Evolutionary conservation across 2,113 vertebrate genomes (phyloP).

Genomic region (Sterrhoptilus dennistouni): DNA sequence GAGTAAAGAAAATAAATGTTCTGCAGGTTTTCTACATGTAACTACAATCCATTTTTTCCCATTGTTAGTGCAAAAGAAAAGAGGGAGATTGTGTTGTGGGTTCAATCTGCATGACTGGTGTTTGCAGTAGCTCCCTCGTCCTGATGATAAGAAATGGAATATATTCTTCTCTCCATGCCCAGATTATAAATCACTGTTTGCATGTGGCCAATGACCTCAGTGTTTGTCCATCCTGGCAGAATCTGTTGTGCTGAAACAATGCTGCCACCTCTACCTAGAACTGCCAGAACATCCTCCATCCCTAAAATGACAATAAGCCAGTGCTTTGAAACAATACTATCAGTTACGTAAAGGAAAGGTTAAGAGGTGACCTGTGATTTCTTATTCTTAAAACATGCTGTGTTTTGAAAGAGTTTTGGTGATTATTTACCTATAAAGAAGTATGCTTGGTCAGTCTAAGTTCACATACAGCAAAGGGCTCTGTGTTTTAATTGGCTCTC

Average conservation of each 20-base stretch:
- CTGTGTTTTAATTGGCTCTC: slow-evolving; percentile 48
- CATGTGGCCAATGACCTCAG: background rate
- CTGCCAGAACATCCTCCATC: background rate
- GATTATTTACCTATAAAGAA: slow-evolving; percentile 45
- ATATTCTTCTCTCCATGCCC: background rate
- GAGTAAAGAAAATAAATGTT: background rate
- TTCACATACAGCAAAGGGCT: background rate
- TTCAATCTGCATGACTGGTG: background rate
- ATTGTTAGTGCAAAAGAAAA: background rate
- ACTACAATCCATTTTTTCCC: background rate
- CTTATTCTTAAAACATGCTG: background rate
- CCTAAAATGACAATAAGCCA: background rate
- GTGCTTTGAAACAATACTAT: background rate
- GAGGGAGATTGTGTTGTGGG: background rate
- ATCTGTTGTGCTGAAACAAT: background rate
- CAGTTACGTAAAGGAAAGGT: background rate
- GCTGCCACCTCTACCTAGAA: background rate
- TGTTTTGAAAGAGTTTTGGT: background rate
- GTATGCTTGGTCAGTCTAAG: background rate
- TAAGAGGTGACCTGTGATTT: background rate
- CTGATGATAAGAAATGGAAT: background rate
- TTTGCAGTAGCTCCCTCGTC: background rate
- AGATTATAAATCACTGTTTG: background rate
- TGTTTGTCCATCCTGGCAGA: background rate
- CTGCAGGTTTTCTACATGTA: background rate